Base-by-base conservation (phyloP, 2,888 invertebrate species). In the Troides oblongomaculatus region DNA sequence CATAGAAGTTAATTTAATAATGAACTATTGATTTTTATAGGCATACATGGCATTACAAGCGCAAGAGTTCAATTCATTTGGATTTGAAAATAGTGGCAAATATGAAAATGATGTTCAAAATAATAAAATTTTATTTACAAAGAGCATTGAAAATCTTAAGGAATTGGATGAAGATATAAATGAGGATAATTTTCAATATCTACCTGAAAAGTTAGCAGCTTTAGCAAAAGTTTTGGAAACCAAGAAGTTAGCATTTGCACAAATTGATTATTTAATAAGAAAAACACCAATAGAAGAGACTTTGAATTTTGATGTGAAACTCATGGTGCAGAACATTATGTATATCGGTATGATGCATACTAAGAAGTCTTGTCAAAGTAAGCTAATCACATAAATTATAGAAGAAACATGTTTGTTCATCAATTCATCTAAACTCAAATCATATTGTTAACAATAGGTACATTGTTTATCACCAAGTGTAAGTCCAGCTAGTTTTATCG, bases 181-280 rank as follows among this genome's bases (percentile, higher is more conserved):
- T 3, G 23, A 56, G 0, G 12, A 39, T 23, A n/a, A 39, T 69
- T 12, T 53, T 36, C 36, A 23, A 3, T 21, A n/a, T 43, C 30
- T 70, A 36, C 30, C 59, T 25, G 23, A 12, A 0, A 67, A 68
- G 23, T 64, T 64, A 59, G 23, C 57, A 25, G 12, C 18, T 12
- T 63, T 74, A 56, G 63, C 68, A 6, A 12, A 67, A 57, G 30
- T 56, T 36, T 50, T 74, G 10, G 60, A 69, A 17, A 60, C 57
- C 39, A 74, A 71, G 14, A 56, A 64, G 30, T 30, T 69, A 10
- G 25, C 72, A 1, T 71, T 74, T 46, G 68, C 68, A 23, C 71
- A 74, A 53, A 58, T 71, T 50, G 74, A 74, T 17, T 74, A 65
- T 56, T 7, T 71, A 43, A 18, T 70, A 30, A 62, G 70, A n/a